Base-by-base conservation (phyloP, 2,888 invertebrate species). In the Elysia crispata region DNA sequence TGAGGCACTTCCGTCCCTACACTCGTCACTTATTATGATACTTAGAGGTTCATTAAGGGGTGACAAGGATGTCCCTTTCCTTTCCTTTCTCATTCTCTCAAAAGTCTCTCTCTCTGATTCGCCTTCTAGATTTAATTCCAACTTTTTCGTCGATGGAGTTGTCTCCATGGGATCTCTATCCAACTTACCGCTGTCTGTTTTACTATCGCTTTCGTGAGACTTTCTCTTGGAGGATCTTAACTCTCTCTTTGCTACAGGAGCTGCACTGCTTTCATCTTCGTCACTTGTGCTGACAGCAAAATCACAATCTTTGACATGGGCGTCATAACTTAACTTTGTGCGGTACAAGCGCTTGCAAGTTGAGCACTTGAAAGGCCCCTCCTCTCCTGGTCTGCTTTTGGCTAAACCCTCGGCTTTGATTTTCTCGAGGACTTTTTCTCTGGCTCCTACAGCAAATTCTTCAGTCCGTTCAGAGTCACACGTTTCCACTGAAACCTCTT, bases 301-400 rank as follows among this genome's bases (percentile, higher is more conserved):
- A 81, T 91, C 90, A 85, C 93, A 93, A 8, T 85, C 85, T 62
- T 89, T 87, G 25, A 88, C 85, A 86, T 93, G 93, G 23, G 87
- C 87, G 33, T 88, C 81, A 76, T 88, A 92, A 83, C 92, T 92
- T 80, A 91, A 90, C 77, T 87, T 87, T 0, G 92, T 93, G 60
- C 92, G 87, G 82, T 92, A 92, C 78, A 89, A 72, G 66, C 97
- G 95, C 87, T 96, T 96, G 90, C 97, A 98, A 83, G 96, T 94
- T 86, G 95, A 95, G 92, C 97, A 98, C 87, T 96, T 95, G 0
- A 97, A 97, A 11, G 96, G 95, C 3, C 91, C 91, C 69, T 87
- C 86, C n/a, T 89, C 88, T 28, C 87, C 87, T 3, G 89, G 87
- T 72, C 85, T 85, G 79, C 91, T 91, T 50, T 90, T 89, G 1